Conservation (phyloP, 35 echinoderm and acorn worm species). For the Patiria miniata region DNA sequence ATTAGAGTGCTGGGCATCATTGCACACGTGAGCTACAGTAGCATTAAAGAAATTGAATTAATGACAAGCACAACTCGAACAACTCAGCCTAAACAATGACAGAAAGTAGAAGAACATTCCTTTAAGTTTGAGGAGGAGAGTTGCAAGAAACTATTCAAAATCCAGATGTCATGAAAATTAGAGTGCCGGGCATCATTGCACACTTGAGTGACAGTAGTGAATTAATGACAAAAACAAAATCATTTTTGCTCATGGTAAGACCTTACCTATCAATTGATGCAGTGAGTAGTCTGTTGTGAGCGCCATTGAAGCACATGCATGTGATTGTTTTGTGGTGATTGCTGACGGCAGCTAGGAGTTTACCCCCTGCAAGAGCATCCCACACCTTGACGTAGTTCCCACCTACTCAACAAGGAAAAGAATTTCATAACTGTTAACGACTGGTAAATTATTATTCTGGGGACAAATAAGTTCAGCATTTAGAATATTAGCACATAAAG, state of each 20-base stretch:
- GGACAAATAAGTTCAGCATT: neutral
- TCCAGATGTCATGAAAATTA: too few species aligned
- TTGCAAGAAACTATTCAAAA: neutral
- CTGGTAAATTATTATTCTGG: neutral
- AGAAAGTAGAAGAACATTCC: neutral
- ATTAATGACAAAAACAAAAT: too few species aligned
- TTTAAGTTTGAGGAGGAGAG: neutral
- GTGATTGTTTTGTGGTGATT: conserved; percentile 94
- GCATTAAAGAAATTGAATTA: too few species aligned
- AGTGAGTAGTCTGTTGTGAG: conserved; percentile 64
- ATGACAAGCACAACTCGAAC: too few species aligned
- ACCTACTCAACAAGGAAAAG: conserved; percentile 48
- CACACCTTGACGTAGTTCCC: conserved; percentile 92
- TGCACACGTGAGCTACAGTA: too few species aligned
- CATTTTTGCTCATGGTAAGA: too few species aligned
- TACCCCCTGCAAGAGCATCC: conserved; percentile 88
- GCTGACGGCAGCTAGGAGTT: conserved; percentile 78
- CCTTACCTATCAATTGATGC: conserved; percentile 90
- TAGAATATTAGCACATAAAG: too few species aligned
- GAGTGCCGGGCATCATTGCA: too few species aligned
- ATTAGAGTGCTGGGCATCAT: too few species aligned
- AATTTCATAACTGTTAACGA: neutral
- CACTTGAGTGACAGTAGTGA: too few species aligned
- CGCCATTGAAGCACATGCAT: conserved; percentile 76
- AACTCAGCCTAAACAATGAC: too few species aligned